Percentiles rank a stretch among this genome's conserved stretches.
Conservation (phyloP, 2,113 vertebrate genomes). For the Pandion haliaetus region DNA sequence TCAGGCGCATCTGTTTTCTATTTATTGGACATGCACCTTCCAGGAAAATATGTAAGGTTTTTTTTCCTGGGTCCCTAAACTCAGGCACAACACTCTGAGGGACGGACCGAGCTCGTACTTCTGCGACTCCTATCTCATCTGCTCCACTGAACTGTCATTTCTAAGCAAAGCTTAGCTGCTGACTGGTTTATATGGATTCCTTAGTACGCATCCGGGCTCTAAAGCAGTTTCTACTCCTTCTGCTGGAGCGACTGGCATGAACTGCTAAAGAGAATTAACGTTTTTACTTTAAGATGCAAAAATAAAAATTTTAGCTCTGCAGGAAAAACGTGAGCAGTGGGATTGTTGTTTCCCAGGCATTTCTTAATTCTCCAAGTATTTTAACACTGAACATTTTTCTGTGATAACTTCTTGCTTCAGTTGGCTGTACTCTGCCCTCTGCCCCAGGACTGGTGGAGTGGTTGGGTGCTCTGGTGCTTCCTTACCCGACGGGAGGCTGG, state of each 20-base stretch:
- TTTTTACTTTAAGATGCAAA: neutral
- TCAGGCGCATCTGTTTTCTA: constrained; percentile 46
- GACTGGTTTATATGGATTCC: neutral
- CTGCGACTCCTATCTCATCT: neutral
- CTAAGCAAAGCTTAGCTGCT: neutral
- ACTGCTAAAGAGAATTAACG: neutral
- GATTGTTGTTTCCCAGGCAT: neutral
- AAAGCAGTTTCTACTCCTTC: neutral
- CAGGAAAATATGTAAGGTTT: neutral
- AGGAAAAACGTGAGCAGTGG: neutral
- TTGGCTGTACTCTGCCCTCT: neutral
- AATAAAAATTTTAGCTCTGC: neutral
- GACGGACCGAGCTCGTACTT: neutral
- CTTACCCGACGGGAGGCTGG: neutral
- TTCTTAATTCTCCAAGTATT: neutral
- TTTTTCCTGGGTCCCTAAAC: neutral
- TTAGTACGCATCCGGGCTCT: neutral
- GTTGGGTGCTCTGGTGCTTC: neutral
- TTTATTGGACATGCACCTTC: constrained; percentile 15
- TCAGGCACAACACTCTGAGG: neutral
- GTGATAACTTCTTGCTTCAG: neutral
- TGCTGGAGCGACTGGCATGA: neutral
- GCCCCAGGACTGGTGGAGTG: neutral
- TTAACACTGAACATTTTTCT: neutral
- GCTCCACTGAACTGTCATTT: neutral